Conservation (phyloP, 2,888 invertebrate species). For the Plebejus argus region DNA sequence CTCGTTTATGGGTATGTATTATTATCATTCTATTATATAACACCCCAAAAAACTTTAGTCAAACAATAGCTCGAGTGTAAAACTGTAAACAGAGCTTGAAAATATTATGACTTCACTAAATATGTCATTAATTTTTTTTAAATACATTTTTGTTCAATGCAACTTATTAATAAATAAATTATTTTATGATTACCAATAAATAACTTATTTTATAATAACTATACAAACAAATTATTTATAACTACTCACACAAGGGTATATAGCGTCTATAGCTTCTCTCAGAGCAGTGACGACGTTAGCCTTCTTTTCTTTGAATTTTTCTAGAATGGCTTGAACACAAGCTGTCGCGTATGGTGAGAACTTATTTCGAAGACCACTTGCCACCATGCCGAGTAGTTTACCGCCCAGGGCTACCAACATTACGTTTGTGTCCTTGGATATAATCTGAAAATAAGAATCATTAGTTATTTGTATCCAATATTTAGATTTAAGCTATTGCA, state of each 20-base stretch:
- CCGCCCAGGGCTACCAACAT: conserved; percentile 93
- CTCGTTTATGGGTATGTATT: too few relatives aligned
- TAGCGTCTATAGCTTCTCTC: conserved; percentile 94
- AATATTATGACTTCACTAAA: too few relatives aligned
- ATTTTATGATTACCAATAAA: too few relatives aligned
- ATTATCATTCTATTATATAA: too few relatives aligned
- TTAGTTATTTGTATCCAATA: background rate
- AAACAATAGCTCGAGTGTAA: too few relatives aligned
- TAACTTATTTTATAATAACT: background rate
- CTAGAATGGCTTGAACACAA: conserved; percentile 89
- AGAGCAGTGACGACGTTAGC: conserved; percentile 92
- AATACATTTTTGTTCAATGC: too few relatives aligned
- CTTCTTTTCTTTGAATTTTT: conserved; percentile 99
- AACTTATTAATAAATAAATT: too few relatives aligned
- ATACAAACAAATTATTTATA: too few relatives aligned
- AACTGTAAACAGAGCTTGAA: too few relatives aligned
- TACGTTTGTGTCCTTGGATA: conserved; percentile 97
- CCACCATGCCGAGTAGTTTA: conserved; percentile 90
- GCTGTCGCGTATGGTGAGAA: conserved; percentile 92
- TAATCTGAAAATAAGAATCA: conserved; percentile 79
- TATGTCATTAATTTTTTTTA: too few relatives aligned
- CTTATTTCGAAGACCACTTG: conserved; percentile 91
- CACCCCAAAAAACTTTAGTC: too few relatives aligned
- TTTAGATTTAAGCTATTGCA: too few relatives aligned
- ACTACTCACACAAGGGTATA: conserved; percentile 86